These are phyloP conservation scores for Geotrupes spiniger DNA, from an alignment of 2,888 invertebrate genomes.

Conservation along the genomic window DNA sequence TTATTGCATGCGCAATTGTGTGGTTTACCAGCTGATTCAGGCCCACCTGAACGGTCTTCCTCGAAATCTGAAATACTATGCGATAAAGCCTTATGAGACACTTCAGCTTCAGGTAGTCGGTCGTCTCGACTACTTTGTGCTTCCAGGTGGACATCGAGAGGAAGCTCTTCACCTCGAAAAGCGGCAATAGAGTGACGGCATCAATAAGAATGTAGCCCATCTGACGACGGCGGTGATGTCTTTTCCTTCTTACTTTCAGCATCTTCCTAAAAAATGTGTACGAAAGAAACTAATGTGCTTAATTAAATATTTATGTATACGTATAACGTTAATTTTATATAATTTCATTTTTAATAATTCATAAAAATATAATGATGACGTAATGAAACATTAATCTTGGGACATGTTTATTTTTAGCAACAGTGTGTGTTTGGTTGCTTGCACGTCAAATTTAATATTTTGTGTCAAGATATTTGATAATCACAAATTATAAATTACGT, in stretches of 20 bases:
- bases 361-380: no score
- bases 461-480: no score
- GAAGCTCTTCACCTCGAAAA: constrained; percentile 11
- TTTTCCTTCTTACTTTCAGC: constrained; percentile 8
- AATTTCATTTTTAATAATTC: no score
- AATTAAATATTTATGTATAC: no score
- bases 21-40: constrained; percentile 5
- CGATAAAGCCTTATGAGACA: constrained; percentile 14
- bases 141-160: constrained; percentile 9
- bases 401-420: no score
- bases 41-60: constrained; percentile 8
- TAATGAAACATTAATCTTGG: no score
- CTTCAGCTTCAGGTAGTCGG: constrained; percentile 13
- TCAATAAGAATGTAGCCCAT: constrained; percentile 10
- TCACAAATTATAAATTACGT: no score
- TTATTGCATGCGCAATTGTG: constrained; percentile 3
- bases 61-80: constrained; percentile 5
- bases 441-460: no score
- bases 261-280: constrained; percentile 14
- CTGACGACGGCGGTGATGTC: constrained; percentile 8
- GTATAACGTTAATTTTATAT: no score
- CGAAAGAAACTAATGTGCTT: no score
- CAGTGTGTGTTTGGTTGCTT: no score
- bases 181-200: constrained; percentile 10
- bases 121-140: background rate